These are phyloP conservation scores for Deilephila elpenor DNA, from an alignment of 2,888 invertebrate genomes.

Conservation along the genomic window DNA sequence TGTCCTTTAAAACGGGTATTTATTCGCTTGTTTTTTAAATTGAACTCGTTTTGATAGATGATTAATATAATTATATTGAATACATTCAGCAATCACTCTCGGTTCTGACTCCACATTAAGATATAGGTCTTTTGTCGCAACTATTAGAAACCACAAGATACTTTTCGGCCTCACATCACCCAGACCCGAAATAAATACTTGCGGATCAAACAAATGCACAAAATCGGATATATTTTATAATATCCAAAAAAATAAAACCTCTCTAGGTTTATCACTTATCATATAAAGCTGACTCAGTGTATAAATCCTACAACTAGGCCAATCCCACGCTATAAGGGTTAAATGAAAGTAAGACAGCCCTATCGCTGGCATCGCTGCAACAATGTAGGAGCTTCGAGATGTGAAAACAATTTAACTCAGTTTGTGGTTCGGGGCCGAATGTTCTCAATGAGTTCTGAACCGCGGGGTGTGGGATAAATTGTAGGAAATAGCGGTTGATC, in stretches of 20 bases:
- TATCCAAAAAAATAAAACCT: not conserved
- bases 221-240: too few species aligned
- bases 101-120: too few species aligned
- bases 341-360: conserved; percentile 22
- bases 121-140: too few species aligned
- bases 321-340: conserved; percentile 15
- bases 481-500: not conserved
- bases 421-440: conserved; percentile 70
- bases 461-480: conserved; percentile 31
- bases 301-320: conserved; percentile 4
- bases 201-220: too few species aligned
- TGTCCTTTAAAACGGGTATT: not conserved
- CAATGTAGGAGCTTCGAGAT: conserved; percentile 54
- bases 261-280: not conserved
- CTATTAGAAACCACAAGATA: too few species aligned
- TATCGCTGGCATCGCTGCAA: conserved; percentile 41
- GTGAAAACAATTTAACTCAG: conserved; percentile 73
- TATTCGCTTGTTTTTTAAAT: not conserved
- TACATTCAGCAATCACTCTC: too few species aligned
- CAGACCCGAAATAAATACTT: too few species aligned
- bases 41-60: not conserved
- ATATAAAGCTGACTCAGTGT: not conserved
- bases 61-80: not conserved
- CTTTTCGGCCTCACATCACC: too few species aligned
- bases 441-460: conserved; percentile 64